phyloP scores from a whole-genome alignment of 2,797 vertebrate genomes.

The Sitta carolinensis region DNA sequence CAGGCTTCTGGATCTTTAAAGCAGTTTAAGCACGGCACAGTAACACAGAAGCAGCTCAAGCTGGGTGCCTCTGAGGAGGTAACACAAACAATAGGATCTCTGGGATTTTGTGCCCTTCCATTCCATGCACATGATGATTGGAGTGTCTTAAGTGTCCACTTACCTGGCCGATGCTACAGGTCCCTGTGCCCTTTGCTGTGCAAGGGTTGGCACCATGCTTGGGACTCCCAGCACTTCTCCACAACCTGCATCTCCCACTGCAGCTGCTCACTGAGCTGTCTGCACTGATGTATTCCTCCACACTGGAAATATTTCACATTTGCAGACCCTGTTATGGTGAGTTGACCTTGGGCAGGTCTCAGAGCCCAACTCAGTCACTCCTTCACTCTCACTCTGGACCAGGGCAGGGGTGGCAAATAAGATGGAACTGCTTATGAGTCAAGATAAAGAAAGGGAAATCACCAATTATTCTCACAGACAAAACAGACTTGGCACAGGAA shows the following conservation, averaged over 20 bases:
- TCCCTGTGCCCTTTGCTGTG: background rate
- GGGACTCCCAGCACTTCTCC: background rate
- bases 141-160: background rate
- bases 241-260: background rate
- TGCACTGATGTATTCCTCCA: background rate
- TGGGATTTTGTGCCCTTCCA: background rate
- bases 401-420: background rate
- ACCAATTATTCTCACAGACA: accelerated
- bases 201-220: background rate
- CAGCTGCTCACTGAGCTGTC: background rate
- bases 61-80: background rate
- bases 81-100: background rate
- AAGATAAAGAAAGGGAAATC: background rate
- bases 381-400: background rate
- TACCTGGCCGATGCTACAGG: background rate
- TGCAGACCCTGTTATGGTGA: background rate
- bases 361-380: background rate
- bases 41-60: background rate
- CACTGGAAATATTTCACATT: background rate
- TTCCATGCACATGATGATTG: background rate
- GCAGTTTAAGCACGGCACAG: background rate
- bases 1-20: background rate
- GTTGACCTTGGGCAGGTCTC: background rate
- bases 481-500: background rate
- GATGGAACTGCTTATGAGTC: background rate